phyloP scores from a whole-genome alignment of 2,797 vertebrate species.

The Decapterus maruadsi region DNA sequence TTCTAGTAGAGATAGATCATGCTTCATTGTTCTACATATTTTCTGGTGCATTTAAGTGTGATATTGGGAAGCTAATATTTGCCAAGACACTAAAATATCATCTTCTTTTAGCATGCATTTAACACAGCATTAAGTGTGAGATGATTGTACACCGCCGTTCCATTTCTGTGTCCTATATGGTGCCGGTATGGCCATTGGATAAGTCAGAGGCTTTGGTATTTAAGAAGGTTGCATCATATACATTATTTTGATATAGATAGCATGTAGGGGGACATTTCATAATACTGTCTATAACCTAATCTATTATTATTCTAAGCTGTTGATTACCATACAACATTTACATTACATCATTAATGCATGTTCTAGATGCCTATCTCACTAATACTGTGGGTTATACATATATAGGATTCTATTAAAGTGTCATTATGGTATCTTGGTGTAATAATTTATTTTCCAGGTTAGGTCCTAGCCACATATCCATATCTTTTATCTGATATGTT shows the following conservation, averaged over 20 bases:
- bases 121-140: neutral
- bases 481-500: neutral
- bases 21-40: neutral
- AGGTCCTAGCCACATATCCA: neutral
- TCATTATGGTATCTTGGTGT: too few species aligned
- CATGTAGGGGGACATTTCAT: neutral
- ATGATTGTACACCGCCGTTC: too few species aligned
- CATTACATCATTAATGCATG: neutral
- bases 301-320: too few species aligned
- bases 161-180: too few species aligned
- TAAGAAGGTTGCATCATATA: too few species aligned
- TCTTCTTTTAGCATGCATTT: neutral
- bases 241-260: too few species aligned
- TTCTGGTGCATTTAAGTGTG: neutral
- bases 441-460: neutral
- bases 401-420: too few species aligned
- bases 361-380: too few species aligned
- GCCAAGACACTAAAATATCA: neutral
- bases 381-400: neutral
- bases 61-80: neutral
- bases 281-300: too few species aligned
- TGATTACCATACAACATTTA: neutral
- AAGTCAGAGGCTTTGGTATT: too few species aligned
- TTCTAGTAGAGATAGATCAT: neutral
- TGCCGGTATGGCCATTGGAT: too few species aligned